phyloP scores from a whole-genome alignment of 2,797 vertebrate species.

The Lerista edwardsae region DNA sequence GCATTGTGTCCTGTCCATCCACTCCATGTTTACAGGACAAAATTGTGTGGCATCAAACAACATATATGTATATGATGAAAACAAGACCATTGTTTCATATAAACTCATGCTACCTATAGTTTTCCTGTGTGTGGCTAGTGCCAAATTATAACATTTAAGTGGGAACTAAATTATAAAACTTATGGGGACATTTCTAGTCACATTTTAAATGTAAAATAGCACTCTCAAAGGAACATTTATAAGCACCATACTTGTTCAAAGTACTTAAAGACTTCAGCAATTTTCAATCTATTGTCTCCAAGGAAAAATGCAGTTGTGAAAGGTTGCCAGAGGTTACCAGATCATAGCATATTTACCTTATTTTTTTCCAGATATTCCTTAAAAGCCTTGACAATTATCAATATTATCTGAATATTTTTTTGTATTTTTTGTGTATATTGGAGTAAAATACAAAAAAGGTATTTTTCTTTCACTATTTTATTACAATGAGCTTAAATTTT shows the following conservation, averaged over 20 bases:
- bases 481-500: conserved; percentile 46
- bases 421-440: conserved; percentile 52
- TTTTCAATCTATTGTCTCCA: conserved; percentile 45
- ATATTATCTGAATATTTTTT: conserved; percentile 39
- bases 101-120: not conserved
- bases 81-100: not conserved
- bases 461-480: conserved; percentile 40
- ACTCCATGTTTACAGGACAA: not conserved
- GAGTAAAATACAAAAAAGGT: conserved; percentile 36
- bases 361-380: conserved; percentile 19
- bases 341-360: conserved; percentile 36
- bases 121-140: not conserved
- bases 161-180: conserved; percentile 22
- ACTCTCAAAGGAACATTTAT: conserved; percentile 1
- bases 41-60: not conserved
- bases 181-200: conserved; percentile 3
- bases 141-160: conserved; percentile 21
- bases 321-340: conserved; percentile 30
- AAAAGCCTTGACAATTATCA: conserved; percentile 41
- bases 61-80: not conserved
- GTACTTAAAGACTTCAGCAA: conserved; percentile 7
- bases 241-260: conserved; percentile 29
- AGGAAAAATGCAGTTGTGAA: conserved; percentile 31
- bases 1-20: not conserved
- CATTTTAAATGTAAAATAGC: conserved; percentile 35